These are phyloP conservation scores for Mythimna vitellina DNA, from an alignment of 2,888 invertebrate species.

Conservation along the genomic window DNA sequence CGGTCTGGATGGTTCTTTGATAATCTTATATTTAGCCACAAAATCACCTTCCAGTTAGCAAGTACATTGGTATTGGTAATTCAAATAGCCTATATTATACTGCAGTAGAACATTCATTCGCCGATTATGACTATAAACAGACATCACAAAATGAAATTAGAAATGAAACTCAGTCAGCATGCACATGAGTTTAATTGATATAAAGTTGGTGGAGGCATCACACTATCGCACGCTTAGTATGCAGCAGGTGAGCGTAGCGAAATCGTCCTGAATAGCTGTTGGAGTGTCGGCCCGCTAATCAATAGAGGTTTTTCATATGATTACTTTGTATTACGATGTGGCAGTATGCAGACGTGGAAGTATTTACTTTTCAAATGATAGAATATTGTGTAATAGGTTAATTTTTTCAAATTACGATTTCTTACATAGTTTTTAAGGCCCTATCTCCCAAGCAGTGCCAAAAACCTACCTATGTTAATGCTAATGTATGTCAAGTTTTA, in stretches of 20 bases:
- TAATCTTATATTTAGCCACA: too few species aligned
- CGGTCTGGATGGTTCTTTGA: too few species aligned
- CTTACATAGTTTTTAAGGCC: too few species aligned
- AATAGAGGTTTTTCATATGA: conserved; percentile 62
- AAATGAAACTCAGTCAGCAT: conserved; percentile 48
- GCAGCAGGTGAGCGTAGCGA: conserved; percentile 76
- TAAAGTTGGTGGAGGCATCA: conserved; percentile 45
- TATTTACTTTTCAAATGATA: too few species aligned
- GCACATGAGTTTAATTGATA: conserved; percentile 59
- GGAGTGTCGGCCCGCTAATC: conserved; percentile 60
- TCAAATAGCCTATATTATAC: too few species aligned
- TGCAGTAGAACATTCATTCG: background rate
- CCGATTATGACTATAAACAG: conserved; percentile 5
- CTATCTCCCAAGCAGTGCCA: too few species aligned
- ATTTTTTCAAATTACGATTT: too few species aligned
- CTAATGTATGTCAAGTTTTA: too few species aligned
- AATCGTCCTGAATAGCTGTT: conserved; percentile 81
- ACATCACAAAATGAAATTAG: conserved; percentile 48
- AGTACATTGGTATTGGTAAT: too few species aligned
- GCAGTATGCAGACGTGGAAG: background rate
- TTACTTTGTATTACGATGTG: conserved; percentile 45
- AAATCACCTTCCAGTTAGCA: too few species aligned
- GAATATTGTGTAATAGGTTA: too few species aligned
- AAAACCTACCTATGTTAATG: background rate
- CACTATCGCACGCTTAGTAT: conserved; percentile 74